Conservation (phyloP, 1,140 invertebrate genomes). For the Listronotus oregonensis region DNA sequence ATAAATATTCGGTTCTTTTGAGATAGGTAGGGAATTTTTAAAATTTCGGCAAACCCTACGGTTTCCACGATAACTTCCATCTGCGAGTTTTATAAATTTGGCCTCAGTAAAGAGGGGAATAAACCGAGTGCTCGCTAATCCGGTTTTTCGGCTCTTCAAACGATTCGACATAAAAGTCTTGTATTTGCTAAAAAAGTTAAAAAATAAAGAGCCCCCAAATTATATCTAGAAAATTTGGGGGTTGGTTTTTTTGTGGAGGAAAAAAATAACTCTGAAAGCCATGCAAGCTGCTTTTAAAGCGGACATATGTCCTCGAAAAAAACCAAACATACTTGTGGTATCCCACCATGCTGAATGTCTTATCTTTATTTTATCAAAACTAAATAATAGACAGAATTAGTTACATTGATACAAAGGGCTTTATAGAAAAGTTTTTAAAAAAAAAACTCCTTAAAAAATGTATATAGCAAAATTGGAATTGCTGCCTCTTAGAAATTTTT, state of each 20-base stretch:
- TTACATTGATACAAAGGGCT: too few relatives aligned
- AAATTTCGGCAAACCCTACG: conserved; percentile 43
- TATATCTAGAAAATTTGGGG: conserved; percentile 44
- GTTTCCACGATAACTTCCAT: conserved; percentile 47
- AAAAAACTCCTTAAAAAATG: too few relatives aligned
- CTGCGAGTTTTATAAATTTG: conserved; percentile 43
- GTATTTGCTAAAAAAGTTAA: conserved; percentile 39
- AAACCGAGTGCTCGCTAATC: conserved; percentile 36
- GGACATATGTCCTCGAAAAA: conserved; percentile 31
- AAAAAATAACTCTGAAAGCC: conserved; percentile 43
- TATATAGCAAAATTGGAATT: too few relatives aligned
- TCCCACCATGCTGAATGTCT: conserved; percentile 45
- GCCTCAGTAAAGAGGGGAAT: conserved; percentile 42
- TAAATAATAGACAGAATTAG: conserved; percentile 10
- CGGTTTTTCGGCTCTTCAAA: conserved; percentile 37
- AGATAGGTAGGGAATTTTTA: conserved; percentile 43
- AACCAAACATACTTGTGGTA: conserved; percentile 40
- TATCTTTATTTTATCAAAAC: conserved; percentile 35
- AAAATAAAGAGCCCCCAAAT: conserved; percentile 42
- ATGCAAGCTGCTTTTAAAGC: conserved; percentile 39
- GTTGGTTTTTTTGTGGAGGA: conserved; percentile 40
- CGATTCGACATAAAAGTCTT: conserved; percentile 44
- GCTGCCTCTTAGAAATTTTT: too few relatives aligned
- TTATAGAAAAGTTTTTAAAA: too few relatives aligned
- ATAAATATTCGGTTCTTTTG: conserved; percentile 39